A percentile compares a stretch with the other conserved stretches of the same genome.
phyloP scores from a whole-genome alignment of 2,888 invertebrate genomes.

The Scrobipalpa atriplicella region DNA sequence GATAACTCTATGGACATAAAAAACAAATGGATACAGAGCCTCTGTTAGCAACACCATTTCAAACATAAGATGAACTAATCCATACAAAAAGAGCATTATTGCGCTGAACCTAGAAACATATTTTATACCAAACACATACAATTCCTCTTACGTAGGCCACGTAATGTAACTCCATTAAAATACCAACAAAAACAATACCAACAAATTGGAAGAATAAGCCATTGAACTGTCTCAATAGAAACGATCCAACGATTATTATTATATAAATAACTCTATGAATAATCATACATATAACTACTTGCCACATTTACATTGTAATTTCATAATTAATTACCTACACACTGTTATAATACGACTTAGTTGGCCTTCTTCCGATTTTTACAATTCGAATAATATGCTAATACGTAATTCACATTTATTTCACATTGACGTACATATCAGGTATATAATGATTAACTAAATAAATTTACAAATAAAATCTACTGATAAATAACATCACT shows the following conservation, averaged over 20 bases:
- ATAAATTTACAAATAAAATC: constrained; percentile 56
- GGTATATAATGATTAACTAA: constrained; percentile 31
- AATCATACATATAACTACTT: background rate
- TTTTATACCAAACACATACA: background rate
- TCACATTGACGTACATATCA: constrained; percentile 37
- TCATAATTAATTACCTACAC: background rate
- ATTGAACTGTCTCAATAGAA: constrained; percentile 40
- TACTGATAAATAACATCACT: constrained; percentile 64
- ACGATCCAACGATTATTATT: constrained; percentile 24
- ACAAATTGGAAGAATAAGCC: constrained; percentile 47
- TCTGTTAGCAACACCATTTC: no score
- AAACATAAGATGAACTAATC: no score
- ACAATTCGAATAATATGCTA: constrained; percentile 19
- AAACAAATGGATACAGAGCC: no score
- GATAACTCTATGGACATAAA: no score
- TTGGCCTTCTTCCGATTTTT: background rate
- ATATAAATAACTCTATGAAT: background rate
- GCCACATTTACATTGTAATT: background rate
- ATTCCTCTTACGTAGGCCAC: no score
- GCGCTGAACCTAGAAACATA: background rate
- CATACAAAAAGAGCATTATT: no score
- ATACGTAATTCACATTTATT: constrained; percentile 31
- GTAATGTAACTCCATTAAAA: constrained; percentile 31
- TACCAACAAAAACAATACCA: constrained; percentile 36
- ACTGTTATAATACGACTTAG: constrained; percentile 8